Evolutionary conservation across 1,140 invertebrate genomes (phyloP), one percentile per base, ranked within the genome.

Genomic region (Stegodyphus mimosarum): DNA sequence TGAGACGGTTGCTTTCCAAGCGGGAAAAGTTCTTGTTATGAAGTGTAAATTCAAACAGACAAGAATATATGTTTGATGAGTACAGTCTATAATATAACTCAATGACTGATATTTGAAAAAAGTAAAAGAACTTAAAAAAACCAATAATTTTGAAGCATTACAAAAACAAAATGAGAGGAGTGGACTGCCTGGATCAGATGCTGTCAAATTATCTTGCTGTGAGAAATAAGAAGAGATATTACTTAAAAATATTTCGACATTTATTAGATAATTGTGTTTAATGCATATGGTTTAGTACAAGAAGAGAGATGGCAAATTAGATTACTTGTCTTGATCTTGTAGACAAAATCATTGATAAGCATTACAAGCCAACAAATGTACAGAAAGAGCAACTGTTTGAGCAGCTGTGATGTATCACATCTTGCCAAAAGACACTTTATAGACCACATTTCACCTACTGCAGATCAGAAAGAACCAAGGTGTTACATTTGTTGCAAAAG

Each of bases 381-480:
- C 48, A 49, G 11, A 72, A 50, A 72, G 48, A 15, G 50, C 6
- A 6, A 3, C 33, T 33, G 6, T 49, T 72, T 72, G 33, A 33
- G 33, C 33, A 33, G 33, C 33, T 33, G 3, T 33, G 70, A 72
- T 72, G 48, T 51, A 15, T 72, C 50, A 72, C 70, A 7, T 13
- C 48, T 50, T 48, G 2, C 17, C 4, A 33, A 49, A 50, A 72
- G 70, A 6, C 70, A 72, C 9, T 72, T 72, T 50, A 10, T 51
- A 51, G 49, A 72, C 70, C 11, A 51, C 11, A 51, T 72, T 50
- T 33, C 70, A 48, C 50, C 48, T 50, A 72, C 48, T 72, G 33
- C 70, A 72, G 51, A 72, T 49, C 33, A 72, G 50, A 72, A 72
- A 50, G 2, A 49, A 72, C n/a, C 70, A 51, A 72, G 50, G 49